These are phyloP conservation scores for Leptinotarsa texana DNA, from an alignment of 1,140 invertebrate species.

Conservation along the genomic window DNA sequence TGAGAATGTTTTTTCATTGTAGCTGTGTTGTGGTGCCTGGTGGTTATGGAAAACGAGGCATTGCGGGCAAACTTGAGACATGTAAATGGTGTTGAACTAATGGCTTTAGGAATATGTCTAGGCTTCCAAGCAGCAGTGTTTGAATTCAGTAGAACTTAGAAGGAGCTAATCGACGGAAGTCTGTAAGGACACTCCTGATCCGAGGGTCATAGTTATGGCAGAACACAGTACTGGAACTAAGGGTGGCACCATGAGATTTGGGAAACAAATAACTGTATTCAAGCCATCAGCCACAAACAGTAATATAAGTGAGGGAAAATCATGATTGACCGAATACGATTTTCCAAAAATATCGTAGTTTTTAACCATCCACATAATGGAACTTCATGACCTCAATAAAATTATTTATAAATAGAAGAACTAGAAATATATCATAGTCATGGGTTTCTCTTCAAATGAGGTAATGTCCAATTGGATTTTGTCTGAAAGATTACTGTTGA, in stretches of 20 bases:
- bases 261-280: constrained; percentile 87
- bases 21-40: constrained; percentile 86
- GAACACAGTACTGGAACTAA: constrained; percentile 92
- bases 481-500: too few species aligned
- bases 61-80: constrained; percentile 95
- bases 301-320: constrained; percentile 68
- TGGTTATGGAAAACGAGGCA: constrained; percentile 91
- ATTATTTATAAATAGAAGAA: too few species aligned
- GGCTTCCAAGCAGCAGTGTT: constrained; percentile 97
- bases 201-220: constrained; percentile 97
- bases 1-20: constrained; percentile 48
- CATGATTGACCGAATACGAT: too few species aligned
- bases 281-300: constrained; percentile 59
- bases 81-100: constrained; percentile 91
- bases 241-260: constrained; percentile 98
- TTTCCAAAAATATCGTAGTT: too few species aligned
- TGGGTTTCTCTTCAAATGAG: too few species aligned
- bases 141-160: constrained; percentile 85
- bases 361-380: too few species aligned
- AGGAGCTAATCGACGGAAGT: constrained; percentile 86
- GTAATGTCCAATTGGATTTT: too few species aligned
- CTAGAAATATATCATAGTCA: too few species aligned
- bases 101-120: constrained; percentile 92
- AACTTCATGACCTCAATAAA: too few species aligned
- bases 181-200: constrained; percentile 66